These are phyloP conservation scores for Eptatretus atami DNA, from an alignment of 2,797 vertebrate genomes.

Conservation along the genomic window DNA sequence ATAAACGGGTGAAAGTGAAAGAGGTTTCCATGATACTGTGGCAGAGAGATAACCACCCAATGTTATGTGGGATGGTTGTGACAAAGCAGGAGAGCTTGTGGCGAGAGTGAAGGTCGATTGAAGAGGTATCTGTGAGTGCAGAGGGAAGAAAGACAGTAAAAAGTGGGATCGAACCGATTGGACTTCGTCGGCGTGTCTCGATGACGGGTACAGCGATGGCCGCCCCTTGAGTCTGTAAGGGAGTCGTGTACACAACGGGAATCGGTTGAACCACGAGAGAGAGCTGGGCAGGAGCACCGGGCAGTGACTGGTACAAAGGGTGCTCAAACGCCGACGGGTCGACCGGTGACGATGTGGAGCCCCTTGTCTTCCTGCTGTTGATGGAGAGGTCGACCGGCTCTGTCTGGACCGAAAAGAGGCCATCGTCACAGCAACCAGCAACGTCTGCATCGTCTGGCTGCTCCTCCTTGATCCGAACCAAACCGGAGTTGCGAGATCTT, in stretches of 20 bases:
- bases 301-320: neutral
- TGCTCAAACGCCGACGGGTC: neutral
- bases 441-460: no score
- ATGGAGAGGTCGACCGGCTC: slow-evolving; percentile 79
- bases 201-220: slow-evolving; percentile 4
- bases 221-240: neutral
- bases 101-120: no score
- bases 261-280: slow-evolving; percentile 44
- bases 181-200: neutral
- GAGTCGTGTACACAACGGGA: slow-evolving; percentile 37
- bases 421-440: neutral
- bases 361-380: slow-evolving; percentile 42
- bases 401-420: slow-evolving; percentile 28
- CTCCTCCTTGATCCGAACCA: no score
- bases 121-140: no score
- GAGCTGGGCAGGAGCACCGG: neutral
- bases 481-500: no score
- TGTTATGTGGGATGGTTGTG: no score
- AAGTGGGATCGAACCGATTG: no score
- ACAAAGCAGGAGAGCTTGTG: no score
- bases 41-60: no score
- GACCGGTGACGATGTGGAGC: slow-evolving; percentile 12
- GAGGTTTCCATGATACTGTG: no score
- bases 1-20: no score
- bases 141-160: no score